Evolutionary conservation across 2,797 vertebrate genomes (phyloP).

Genomic region (Aplochiton taeniatus): DNA sequence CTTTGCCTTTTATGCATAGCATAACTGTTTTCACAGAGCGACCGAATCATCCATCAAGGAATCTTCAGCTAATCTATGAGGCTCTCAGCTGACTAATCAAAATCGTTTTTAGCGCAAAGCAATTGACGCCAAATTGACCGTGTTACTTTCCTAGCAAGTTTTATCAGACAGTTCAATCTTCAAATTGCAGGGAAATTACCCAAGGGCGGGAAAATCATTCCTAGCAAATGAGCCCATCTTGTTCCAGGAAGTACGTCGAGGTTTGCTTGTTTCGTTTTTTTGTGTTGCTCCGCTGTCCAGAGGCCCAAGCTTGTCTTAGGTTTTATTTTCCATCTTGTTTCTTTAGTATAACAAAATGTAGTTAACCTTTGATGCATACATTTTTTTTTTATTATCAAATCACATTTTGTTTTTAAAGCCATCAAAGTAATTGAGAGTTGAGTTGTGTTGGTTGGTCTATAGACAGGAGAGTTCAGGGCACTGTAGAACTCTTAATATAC

Average conservation of each 20-base stretch:
- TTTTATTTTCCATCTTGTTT: conserved; percentile 23
- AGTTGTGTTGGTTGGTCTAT: neutral
- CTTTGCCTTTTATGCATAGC: too few species aligned
- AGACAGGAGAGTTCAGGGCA: neutral
- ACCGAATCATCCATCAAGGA: too few species aligned
- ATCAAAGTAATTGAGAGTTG: too few species aligned
- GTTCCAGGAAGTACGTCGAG: conserved; percentile 44
- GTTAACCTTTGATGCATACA: too few species aligned
- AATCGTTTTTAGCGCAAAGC: neutral
- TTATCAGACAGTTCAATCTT: conserved; percentile 14
- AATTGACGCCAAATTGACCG: neutral
- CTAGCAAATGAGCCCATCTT: conserved; percentile 22
- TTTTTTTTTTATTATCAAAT: too few species aligned
- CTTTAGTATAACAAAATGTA: conserved; percentile 19
- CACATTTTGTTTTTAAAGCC: too few species aligned
- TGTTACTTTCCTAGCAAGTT: conserved; percentile 19
- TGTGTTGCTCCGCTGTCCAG: neutral
- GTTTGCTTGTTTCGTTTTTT: conserved; percentile 26
- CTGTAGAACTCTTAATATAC: neutral
- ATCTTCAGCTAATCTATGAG: too few species aligned
- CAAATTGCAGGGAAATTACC: conserved; percentile 41
- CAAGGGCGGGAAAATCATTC: conserved; percentile 23
- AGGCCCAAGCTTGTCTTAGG: neutral
- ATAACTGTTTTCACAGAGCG: too few species aligned
- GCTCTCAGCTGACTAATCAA: too few species aligned